Percentiles rank a stretch among this genome's conserved stretches.
Evolutionary conservation across 2,113 vertebrate genomes (phyloP).

Genomic region (Paramisgurnus dabryanus): DNA sequence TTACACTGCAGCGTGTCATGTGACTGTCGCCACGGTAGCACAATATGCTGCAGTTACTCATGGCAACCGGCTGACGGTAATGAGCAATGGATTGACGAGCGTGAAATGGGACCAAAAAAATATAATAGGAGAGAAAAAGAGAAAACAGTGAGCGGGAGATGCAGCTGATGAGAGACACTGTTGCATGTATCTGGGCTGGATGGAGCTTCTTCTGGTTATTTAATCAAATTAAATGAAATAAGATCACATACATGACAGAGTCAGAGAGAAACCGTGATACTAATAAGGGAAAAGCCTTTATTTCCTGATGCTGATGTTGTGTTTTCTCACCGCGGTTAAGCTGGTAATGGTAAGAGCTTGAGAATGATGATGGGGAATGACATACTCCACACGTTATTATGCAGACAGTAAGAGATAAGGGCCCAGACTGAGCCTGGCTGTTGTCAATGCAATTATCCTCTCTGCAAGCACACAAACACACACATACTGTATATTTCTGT

Average conservation of each 20-base stretch:
- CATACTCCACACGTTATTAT: slow-evolving; percentile 23
- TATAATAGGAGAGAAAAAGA: not conserved
- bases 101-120: slow-evolving; percentile 52
- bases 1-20: not conserved
- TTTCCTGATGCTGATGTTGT: slow-evolving; percentile 2
- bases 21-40: not conserved
- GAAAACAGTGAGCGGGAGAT: not conserved
- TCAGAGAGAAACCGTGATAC: not conserved
- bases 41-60: not conserved
- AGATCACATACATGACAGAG: not conserved
- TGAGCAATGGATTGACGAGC: slow-evolving; percentile 33
- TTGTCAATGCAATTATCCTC: slow-evolving; percentile 40
- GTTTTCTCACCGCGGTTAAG: slow-evolving; percentile 29
- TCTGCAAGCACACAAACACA: slow-evolving; percentile 13
- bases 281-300: not conserved
- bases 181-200: not conserved
- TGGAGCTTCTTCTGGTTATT: not conserved
- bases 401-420: slow-evolving; percentile 39
- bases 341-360: slow-evolving; percentile 18
- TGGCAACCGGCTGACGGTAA: slow-evolving; percentile 15
- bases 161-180: not conserved
- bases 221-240: not conserved
- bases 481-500: not conserved
- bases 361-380: slow-evolving; percentile 15
- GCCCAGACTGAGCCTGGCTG: slow-evolving; percentile 16